These are phyloP conservation scores for Xenentodon cancila DNA, from an alignment of 2,797 vertebrate genomes.

Conservation along the genomic window DNA sequence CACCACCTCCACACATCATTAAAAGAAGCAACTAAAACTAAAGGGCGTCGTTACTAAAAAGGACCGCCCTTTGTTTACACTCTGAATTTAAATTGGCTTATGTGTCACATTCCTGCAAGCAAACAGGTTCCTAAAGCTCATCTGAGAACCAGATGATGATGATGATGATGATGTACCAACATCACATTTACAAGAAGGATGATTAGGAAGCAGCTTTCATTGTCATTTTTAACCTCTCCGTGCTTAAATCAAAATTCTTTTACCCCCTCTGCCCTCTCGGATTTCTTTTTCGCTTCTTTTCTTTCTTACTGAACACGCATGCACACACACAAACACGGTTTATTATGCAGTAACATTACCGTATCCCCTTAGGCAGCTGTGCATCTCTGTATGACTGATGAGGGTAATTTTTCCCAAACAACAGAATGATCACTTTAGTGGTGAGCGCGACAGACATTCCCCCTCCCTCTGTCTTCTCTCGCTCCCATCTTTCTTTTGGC, in stretches of 20 bases:
- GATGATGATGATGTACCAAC: conserved; percentile 46
- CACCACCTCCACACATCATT: conserved; percentile 64
- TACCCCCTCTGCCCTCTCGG: conserved; percentile 65
- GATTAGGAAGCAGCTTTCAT: conserved; percentile 60
- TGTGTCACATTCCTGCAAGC: conserved; percentile 43
- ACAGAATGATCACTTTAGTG: conserved; percentile 84
- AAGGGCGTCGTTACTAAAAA: conserved; percentile 55
- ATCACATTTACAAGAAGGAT: conserved; percentile 47
- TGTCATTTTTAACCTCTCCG: conserved; percentile 67
- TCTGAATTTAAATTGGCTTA: conserved; percentile 28
- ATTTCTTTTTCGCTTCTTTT: conserved; percentile 26
- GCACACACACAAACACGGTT: conserved; percentile 61
- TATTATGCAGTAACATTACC: conserved; percentile 84
- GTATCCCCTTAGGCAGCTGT: conserved; percentile 84
- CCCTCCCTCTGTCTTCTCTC: conserved; percentile 43
- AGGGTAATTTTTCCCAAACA: conserved; percentile 88
- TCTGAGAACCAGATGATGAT: conserved; percentile 30
- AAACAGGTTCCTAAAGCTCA: conserved; percentile 55
- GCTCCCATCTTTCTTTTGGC: conserved; percentile 53
- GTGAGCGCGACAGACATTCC: conserved; percentile 67
- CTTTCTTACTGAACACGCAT: conserved; percentile 26
- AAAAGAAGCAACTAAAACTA: conserved; percentile 74
- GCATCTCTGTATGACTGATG: conserved; percentile 87
- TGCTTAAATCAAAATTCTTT: conserved; percentile 71
- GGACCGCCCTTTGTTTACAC: conserved; percentile 31